Evolutionary conservation across 1,140 invertebrate genomes (phyloP), one percentile per base, ranked within the genome.

Genomic region (Hylyphantes graminicola): DNA sequence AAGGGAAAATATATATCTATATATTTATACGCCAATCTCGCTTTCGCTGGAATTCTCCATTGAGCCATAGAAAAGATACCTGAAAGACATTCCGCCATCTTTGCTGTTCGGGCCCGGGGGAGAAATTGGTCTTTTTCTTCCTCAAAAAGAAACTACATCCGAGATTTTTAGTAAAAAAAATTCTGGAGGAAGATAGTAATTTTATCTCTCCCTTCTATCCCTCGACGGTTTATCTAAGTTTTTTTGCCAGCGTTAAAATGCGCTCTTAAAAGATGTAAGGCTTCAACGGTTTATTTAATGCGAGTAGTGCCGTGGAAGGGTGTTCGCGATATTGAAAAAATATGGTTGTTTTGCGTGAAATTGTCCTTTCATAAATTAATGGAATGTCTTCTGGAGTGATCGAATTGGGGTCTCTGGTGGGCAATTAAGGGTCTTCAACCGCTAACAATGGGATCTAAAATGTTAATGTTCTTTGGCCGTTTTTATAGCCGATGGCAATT

Each of bases 281-380:
- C 19, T 68, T 50, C 19, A 53, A 17, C 54, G 51, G 53, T 67
- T 54, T 35, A 35, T 35, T 35, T 67, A 67, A 65, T 67, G 51
- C 21, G 57, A 57, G 17, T 13, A 10, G 50, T 21, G 9, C 55
- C 9, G 12, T 64, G 77, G 77, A 80, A 70, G 50, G n/a, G 64
- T 9, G 15, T n/a, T 51, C 9, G 19, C 21, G 35, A 64, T 83
- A 83, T 83, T 74, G 80, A 75, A 75, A 78, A 80, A 83, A 59
- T 83, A 83, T 75, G 80, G 35, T 59, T 65, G 80, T 83, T 83
- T 83, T 64, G 59, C 35, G 70, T 65, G 50, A 75, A 83, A 57
- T 75, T 50, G 13, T 15, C 19, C 68, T 75, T 63, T 21, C 54
- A 75, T 83, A 83, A 83, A 83, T 83, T 83, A 83, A 75, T 83